Percentiles rank a stretch among this genome's conserved stretches.
Conservation (phyloP, 2,113 vertebrate species). For the Saccopteryx leptura region DNA sequence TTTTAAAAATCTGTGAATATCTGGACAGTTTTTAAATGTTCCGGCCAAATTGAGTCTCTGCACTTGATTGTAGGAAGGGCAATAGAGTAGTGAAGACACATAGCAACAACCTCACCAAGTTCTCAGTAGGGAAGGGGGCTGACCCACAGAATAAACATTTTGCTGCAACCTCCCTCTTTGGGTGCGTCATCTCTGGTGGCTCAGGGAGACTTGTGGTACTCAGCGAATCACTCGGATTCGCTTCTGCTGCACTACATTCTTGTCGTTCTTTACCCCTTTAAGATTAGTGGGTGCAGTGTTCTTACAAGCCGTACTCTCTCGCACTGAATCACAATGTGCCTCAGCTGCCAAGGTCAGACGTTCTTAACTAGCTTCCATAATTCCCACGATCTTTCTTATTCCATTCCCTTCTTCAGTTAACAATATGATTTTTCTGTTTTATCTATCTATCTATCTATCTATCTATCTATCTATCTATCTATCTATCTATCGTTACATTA, state of each 20-base stretch:
- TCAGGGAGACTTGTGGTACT: background rate
- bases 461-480: too few relatives aligned
- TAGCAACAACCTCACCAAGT: too few relatives aligned
- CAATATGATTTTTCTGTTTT: conserved; percentile 2
- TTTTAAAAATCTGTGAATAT: background rate
- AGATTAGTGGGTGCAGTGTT: background rate
- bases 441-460: background rate
- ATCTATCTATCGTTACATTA: background rate
- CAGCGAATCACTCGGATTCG: background rate
- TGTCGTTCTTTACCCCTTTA: background rate
- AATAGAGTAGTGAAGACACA: background rate
- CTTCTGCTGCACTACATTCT: background rate
- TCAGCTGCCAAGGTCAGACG: background rate
- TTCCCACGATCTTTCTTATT: background rate
- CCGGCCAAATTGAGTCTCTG: background rate
- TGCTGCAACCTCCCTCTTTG: background rate
- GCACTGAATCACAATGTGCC: background rate
- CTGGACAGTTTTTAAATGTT: background rate
- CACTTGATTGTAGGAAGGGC: background rate
- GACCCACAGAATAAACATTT: background rate
- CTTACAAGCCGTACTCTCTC: background rate
- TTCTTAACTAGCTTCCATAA: background rate
- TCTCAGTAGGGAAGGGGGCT: background rate
- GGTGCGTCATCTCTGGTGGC: background rate
- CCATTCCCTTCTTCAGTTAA: background rate